These are phyloP conservation scores for Agrenia bidenticulata DNA, from an alignment of 2,888 invertebrate species.

Conservation along the genomic window DNA sequence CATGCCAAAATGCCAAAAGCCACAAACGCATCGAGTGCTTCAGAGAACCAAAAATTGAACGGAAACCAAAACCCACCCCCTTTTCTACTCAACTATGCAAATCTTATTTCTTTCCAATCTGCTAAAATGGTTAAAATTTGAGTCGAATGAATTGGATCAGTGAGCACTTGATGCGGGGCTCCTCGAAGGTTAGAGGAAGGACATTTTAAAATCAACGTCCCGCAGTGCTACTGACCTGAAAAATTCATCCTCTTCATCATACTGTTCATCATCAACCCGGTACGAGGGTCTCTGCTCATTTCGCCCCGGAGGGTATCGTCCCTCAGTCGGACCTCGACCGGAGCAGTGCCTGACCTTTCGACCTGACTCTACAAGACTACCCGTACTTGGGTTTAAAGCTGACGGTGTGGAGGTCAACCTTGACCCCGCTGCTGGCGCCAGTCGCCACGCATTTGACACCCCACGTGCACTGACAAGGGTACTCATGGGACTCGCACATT, in stretches of 20 bases:
- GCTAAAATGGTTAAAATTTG: too few species aligned
- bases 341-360: not conserved
- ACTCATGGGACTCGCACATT: too few species aligned
- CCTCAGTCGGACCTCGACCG: not conserved
- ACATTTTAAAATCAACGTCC: not conserved
- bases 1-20: too few species aligned
- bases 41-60: slow-evolving; percentile 5
- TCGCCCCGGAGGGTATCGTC: not conserved
- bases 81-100: not conserved
- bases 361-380: not conserved
- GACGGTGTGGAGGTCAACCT: not conserved
- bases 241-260: slow-evolving; percentile 9
- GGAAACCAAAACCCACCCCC: not conserved
- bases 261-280: not conserved
- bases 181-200: not conserved
- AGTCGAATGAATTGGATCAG: slow-evolving; percentile 7
- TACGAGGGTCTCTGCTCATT: not conserved
- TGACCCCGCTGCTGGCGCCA: not conserved
- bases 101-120: not conserved
- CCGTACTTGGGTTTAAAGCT: too few species aligned
- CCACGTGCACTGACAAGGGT: too few species aligned
- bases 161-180: slow-evolving; percentile 6
- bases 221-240: slow-evolving; percentile 9
- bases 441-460: too few species aligned
- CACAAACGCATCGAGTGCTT: slow-evolving; percentile 8